phyloP scores from a whole-genome alignment of 2,797 vertebrate genomes.

The Poecilia picta region DNA sequence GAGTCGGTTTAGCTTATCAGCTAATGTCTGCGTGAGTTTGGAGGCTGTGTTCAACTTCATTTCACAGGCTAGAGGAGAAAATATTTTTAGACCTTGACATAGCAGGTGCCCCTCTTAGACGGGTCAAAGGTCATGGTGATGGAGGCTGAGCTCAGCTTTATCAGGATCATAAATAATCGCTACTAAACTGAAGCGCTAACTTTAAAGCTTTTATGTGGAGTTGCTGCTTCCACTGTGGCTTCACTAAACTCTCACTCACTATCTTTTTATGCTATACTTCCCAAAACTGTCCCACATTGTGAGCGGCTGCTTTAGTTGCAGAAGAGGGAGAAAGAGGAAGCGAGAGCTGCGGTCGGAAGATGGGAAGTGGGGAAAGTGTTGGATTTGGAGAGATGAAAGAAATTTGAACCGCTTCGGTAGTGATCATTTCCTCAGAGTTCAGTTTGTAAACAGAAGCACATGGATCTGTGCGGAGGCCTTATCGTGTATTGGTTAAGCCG shows the following conservation, averaged over 20 bases:
- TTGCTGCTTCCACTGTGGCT: background rate
- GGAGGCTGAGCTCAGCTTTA: background rate
- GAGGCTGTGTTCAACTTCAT: slow-evolving; percentile 23
- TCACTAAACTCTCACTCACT: background rate
- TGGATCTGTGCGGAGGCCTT: slow-evolving; percentile 24
- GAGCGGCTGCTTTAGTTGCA: slow-evolving; percentile 38
- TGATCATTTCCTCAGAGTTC: slow-evolving; percentile 13
- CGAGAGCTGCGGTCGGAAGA: slow-evolving; percentile 58
- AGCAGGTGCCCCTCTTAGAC: slow-evolving; percentile 60
- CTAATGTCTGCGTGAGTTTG: background rate
- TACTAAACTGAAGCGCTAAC: background rate
- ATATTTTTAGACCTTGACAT: slow-evolving; percentile 75
- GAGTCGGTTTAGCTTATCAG: background rate
- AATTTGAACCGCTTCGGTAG: background rate
- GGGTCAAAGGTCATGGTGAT: slow-evolving; percentile 23
- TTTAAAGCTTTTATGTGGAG: background rate
- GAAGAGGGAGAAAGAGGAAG: slow-evolving; percentile 71
- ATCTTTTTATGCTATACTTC: background rate
- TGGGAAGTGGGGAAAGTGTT: slow-evolving; percentile 31
- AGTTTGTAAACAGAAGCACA: slow-evolving; percentile 67
- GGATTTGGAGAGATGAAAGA: slow-evolving; percentile 19
- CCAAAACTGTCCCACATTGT: background rate
- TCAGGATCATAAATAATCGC: background rate
- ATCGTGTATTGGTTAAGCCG: slow-evolving; percentile 13
- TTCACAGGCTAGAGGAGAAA: slow-evolving; percentile 20